A percentile compares a stretch with the other conserved stretches of the same genome.
These are phyloP conservation scores for Microplitis mediator DNA, from an alignment of 1,140 invertebrate species.

Conservation along the genomic window DNA sequence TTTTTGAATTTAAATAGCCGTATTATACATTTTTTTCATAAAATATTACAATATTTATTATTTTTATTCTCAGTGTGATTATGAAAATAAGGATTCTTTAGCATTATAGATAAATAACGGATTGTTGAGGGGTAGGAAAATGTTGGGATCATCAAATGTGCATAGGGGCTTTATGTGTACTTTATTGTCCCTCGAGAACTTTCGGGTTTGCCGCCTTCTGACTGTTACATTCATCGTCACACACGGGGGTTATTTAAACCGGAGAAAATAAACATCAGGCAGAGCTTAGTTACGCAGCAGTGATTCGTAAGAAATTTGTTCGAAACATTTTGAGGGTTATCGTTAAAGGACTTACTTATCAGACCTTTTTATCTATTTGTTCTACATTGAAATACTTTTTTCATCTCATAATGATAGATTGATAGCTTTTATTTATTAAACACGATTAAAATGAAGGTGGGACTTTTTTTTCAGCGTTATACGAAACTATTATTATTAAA, in stretches of 20 bases:
- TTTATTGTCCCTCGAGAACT: constrained; percentile 1
- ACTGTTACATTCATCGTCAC: constrained; percentile 4
- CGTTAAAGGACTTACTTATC: neutral
- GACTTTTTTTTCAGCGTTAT: no score
- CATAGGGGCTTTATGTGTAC: neutral
- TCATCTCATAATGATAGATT: no score
- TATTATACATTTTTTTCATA: no score
- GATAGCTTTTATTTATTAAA: no score
- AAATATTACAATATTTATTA: neutral
- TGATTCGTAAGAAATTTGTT: constrained; percentile 44
- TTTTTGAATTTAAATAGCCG: neutral
- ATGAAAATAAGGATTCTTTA: neutral
- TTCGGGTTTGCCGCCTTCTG: constrained; percentile 1
- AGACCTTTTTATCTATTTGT: no score
- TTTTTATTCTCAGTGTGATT: neutral
- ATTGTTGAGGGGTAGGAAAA: neutral
- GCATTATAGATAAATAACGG: neutral
- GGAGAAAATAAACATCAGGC: constrained; percentile 24
- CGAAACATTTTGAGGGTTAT: neutral
- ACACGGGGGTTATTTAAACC: neutral
- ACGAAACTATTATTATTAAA: no score
- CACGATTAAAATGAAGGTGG: no score
- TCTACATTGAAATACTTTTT: no score
- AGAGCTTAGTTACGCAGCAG: constrained; percentile 36
- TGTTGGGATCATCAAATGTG: neutral